phyloP scores from a whole-genome alignment of 2,113 vertebrate species.

The Silurus glanis region DNA sequence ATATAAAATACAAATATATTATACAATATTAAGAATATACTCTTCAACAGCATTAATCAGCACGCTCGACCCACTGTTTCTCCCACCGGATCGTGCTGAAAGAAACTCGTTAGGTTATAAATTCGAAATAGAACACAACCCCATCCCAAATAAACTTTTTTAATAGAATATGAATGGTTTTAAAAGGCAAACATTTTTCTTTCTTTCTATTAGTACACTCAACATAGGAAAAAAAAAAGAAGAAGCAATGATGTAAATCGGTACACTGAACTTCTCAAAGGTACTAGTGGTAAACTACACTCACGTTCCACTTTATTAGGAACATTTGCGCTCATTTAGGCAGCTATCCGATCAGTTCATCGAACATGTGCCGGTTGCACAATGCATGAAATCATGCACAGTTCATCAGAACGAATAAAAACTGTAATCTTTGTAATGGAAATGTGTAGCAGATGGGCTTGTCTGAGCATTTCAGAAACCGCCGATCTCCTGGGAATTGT shows the following conservation, averaged over 20 bases:
- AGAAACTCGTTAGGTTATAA: constrained; percentile 13
- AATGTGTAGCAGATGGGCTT: neutral
- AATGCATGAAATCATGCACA: neutral
- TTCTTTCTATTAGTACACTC: constrained; percentile 34
- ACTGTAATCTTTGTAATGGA: neutral
- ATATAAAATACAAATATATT: constrained; percentile 28
- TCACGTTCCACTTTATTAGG: neutral
- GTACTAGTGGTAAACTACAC: constrained; percentile 29
- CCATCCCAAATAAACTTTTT: constrained; percentile 34
- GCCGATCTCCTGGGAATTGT: neutral
- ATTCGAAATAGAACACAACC: constrained; percentile 18
- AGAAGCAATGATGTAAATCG: neutral
- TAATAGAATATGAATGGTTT: constrained; percentile 34
- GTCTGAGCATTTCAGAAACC: neutral
- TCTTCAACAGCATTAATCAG: neutral
- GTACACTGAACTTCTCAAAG: constrained; percentile 20
- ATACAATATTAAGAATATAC: constrained; percentile 15
- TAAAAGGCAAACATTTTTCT: constrained; percentile 30
- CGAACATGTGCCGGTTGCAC: neutral
- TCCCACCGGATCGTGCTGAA: neutral
- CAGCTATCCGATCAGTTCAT: neutral
- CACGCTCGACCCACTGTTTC: neutral
- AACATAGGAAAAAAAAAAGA: neutral
- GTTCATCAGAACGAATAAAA: neutral
- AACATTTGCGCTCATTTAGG: neutral